A percentile compares a stretch with the other conserved stretches of the same genome.
phyloP scores from a whole-genome alignment of 2,113 vertebrate species.

The Accipiter virgatus region DNA sequence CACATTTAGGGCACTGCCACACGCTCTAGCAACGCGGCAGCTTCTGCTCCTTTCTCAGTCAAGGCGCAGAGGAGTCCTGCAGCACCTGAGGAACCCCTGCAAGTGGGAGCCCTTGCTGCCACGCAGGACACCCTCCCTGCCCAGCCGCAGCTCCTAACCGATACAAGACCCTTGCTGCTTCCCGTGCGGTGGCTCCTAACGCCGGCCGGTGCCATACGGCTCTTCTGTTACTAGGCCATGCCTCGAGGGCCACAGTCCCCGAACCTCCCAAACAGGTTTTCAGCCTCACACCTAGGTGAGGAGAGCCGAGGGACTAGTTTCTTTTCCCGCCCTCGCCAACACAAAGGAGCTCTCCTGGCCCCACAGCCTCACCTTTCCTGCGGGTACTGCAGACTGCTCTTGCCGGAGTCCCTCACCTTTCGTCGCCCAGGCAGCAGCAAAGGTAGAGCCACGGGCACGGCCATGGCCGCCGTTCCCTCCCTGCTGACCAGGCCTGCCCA shows the following conservation, averaged over 20 bases:
- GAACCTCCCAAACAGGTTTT: neutral
- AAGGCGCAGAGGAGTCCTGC: neutral
- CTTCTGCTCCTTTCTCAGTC: neutral
- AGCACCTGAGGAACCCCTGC: neutral
- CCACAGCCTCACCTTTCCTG: neutral
- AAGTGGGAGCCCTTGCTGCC: neutral
- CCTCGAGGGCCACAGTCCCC: neutral
- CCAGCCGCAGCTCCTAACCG: neutral
- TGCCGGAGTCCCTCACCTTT: neutral
- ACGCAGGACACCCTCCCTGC: too few species aligned
- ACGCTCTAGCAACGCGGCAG: neutral
- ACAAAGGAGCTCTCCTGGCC: neutral
- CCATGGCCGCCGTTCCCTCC: accelerated
- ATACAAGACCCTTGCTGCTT: neutral
- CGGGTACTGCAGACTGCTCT: neutral
- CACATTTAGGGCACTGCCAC: accelerated
- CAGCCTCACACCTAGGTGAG: neutral
- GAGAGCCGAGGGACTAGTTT: neutral
- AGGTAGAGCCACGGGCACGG: accelerated
- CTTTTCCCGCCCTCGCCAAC: accelerated
- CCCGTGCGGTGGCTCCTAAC: neutral
- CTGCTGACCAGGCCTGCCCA: neutral
- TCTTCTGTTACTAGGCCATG: too few species aligned
- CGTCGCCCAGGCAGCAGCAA: too few species aligned
- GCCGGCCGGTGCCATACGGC: neutral